Evolutionary conservation across 2,113 vertebrate genomes (phyloP).

Genomic region (Centrocercus urophasianus): DNA sequence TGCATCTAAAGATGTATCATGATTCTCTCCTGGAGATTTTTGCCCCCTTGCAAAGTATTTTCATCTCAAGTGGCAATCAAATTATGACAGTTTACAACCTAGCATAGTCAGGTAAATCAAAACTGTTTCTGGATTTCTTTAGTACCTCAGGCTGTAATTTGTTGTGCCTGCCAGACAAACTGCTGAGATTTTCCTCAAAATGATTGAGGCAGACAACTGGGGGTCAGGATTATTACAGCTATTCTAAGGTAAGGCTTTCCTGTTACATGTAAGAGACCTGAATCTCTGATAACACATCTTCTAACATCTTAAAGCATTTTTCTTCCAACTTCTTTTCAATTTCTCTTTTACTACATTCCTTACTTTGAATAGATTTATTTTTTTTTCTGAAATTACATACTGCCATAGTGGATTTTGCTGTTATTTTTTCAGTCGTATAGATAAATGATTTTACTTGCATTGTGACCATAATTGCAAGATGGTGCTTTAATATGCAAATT

Average conservation of each 20-base stretch:
- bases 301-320: not conserved
- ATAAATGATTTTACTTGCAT: not conserved
- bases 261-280: not conserved
- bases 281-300: not conserved
- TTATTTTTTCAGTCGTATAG: not conserved
- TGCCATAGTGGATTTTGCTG: not conserved
- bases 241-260: constrained; percentile 2
- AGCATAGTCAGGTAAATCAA: constrained; percentile 28
- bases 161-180: constrained; percentile 21
- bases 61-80: not conserved
- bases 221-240: constrained; percentile 41
- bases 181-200: constrained; percentile 29
- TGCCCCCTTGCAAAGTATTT: constrained; percentile 11
- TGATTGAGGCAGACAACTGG: constrained; percentile 4
- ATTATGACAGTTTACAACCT: constrained; percentile 35
- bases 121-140: constrained; percentile 24
- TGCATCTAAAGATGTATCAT: not conserved
- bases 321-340: not conserved
- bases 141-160: constrained; percentile 39
- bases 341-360: not conserved
- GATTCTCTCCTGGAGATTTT: not conserved
- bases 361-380: not conserved
- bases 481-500: not conserved
- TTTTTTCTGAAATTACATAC: not conserved
- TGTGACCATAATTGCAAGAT: not conserved